Evolutionary conservation across 2,888 invertebrate species (phyloP).

Genomic region (Drepana falcataria): DNA sequence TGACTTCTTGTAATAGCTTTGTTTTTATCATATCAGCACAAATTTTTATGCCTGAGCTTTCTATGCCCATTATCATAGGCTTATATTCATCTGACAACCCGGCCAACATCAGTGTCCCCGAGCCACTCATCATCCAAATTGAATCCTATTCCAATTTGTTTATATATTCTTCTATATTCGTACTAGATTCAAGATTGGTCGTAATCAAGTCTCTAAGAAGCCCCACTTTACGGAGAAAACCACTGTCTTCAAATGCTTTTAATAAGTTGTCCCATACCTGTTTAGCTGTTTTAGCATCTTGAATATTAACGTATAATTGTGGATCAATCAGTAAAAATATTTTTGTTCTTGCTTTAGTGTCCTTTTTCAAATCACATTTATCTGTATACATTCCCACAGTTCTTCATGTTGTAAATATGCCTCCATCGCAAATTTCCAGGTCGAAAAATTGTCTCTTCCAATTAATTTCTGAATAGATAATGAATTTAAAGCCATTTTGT

Average conservation of each 20-base stretch:
- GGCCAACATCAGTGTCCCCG: constrained; percentile 12
- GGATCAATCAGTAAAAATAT: too few relatives aligned
- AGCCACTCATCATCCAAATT: constrained; percentile 16
- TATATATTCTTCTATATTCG: constrained; percentile 11
- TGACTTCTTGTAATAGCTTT: not conserved
- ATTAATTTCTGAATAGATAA: too few relatives aligned
- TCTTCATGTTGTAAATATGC: too few relatives aligned
- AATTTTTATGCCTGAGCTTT: constrained; percentile 6
- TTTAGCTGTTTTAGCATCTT: not conserved
- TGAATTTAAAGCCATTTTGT: too few relatives aligned
- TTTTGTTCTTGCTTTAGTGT: too few relatives aligned
- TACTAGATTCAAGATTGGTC: constrained; percentile 9
- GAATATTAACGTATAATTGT: not conserved
- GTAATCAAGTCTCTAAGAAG: constrained; percentile 10
- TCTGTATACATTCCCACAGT: too few relatives aligned
- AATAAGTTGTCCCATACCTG: constrained; percentile 3
- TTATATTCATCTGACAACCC: constrained; percentile 11
- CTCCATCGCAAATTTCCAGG: too few relatives aligned
- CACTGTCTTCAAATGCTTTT: constrained; percentile 7
- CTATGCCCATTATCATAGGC: constrained; percentile 15
- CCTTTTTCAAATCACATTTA: too few relatives aligned
- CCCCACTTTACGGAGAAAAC: constrained; percentile 10
- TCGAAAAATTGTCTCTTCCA: too few relatives aligned
- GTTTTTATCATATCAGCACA: constrained; percentile 1
- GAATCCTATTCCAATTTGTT: constrained; percentile 13